phyloP scores from a whole-genome alignment of 2,888 invertebrate species.

The Drosophila kanekoi region DNA sequence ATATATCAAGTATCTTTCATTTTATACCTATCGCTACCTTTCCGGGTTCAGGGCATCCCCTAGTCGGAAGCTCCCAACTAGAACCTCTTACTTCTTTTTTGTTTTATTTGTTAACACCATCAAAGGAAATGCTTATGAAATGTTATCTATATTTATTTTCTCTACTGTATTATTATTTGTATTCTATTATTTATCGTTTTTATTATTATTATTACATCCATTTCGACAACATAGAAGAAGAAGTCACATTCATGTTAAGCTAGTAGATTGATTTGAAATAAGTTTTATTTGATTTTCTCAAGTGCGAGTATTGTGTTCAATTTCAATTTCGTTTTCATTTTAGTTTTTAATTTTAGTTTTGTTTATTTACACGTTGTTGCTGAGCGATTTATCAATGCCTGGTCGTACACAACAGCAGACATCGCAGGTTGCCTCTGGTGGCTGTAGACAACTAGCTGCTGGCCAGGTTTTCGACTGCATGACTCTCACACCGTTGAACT shows the following conservation, averaged over 20 bases:
- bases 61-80: too few relatives aligned
- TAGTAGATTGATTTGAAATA: not conserved
- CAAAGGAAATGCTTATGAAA: too few relatives aligned
- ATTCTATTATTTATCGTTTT: too few relatives aligned
- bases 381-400: slow-evolving; percentile 24
- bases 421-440: slow-evolving; percentile 19
- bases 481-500: slow-evolving; percentile 66
- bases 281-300: not conserved
- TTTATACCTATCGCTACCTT: too few relatives aligned
- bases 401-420: not conserved
- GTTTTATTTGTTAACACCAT: too few relatives aligned
- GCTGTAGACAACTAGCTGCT: slow-evolving; percentile 1
- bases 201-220: too few relatives aligned
- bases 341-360: slow-evolving; percentile 8
- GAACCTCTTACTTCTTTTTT: too few relatives aligned
- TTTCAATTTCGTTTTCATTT: not conserved
- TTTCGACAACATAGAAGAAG: too few relatives aligned
- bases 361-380: slow-evolving; percentile 18
- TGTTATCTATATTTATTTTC: too few relatives aligned
- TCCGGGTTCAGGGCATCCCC: too few relatives aligned
- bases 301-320: not conserved
- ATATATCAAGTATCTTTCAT: too few relatives aligned
- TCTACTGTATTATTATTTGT: too few relatives aligned
- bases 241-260: not conserved
- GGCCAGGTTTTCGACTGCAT: slow-evolving; percentile 21